These are phyloP conservation scores for Rattus norvegicus DNA, from an alignment of 2,113 vertebrate species.

Conservation along the genomic window GRCr8 NC_086022.1:33769001-33769500, in stretches of 20 bases:
- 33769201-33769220: neutral
- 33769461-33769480: slow-evolving; percentile 35
- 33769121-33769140: neutral
- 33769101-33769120: neutral
- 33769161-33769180: neutral
- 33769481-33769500: neutral
- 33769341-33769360: slow-evolving; percentile 26
- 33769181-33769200: neutral
- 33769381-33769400: neutral
- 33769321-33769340: neutral
- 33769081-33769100: neutral
- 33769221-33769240: neutral
- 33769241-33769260: neutral
- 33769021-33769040: slow-evolving; percentile 58
- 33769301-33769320: neutral
- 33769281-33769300: slow-evolving; percentile 13
- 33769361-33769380: slow-evolving; percentile 20
- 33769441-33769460: neutral
- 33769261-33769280: neutral
- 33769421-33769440: neutral
- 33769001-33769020: slow-evolving; percentile 63
- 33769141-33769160: neutral
- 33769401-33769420: slow-evolving; percentile 57
- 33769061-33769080: neutral
- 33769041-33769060: slow-evolving; percentile 49